Base-by-base conservation (phyloP, 2,888 invertebrate species). In the Portevinia maculata region DNA sequence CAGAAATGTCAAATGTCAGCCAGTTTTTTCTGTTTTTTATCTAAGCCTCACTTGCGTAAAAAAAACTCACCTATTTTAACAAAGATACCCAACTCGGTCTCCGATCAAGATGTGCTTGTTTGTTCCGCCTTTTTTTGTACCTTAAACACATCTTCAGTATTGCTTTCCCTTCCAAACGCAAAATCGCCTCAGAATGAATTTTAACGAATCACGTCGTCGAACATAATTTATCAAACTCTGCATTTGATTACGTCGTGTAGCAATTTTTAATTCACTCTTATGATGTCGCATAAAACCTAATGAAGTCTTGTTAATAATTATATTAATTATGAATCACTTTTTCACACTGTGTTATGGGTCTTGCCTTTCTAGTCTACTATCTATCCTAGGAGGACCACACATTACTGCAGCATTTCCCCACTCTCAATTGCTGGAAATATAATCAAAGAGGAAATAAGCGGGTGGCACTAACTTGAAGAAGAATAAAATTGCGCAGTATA, bases 231-330 rank as follows among this genome's bases (percentile, higher is more conserved):
- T 30, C 55, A 15, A 55, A 37, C 62, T 74, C 55, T 48, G 34
- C 15, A 41, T 50, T 48, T 24, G 64, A 74, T 74, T 74, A 57
- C 32, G 64, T 71, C 48, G 62, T 73, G 53, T 34, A 48, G 55
- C 64, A n/a, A 55, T 48, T 64, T 64, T 55, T 50, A 64, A n/a
- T 73, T 73, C 55, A 48, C 15, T 73, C 64, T 73, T 73, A 73
- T 73, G 55, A 24, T 48, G 65, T 64, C 32, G 17, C 13, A 65
- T 74, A 64, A 41, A 57, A 74, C 65, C 55, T 65, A 74, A 65
- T 65, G 65, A 74, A 74, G 39, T 64, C 74, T 32, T 48, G 64
- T 65, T 64, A 65, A 57, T 64, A 64, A 74, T 65, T 41, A 32
- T 55, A 53, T 62, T 65, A 74, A 74, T 74, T 57, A 74, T 65